Evolutionary conservation across 2,888 invertebrate species (phyloP).

Genomic region (Odontocolon sp.): DNA sequence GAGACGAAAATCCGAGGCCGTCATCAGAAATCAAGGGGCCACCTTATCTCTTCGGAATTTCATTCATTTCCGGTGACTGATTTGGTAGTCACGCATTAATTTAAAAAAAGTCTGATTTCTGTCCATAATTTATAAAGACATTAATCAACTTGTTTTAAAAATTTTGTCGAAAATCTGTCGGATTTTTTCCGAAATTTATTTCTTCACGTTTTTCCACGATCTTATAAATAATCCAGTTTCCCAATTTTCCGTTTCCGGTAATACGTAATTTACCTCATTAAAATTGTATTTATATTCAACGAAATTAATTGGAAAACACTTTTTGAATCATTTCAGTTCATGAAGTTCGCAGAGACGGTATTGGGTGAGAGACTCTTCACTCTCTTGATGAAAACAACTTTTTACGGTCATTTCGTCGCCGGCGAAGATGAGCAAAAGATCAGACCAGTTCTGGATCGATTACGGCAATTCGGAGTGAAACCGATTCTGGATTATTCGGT

Average conservation of each 20-base stretch:
- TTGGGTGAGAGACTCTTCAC: slow-evolving; percentile 93
- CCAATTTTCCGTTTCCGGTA: no score
- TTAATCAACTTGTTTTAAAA: no score
- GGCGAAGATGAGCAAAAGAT: slow-evolving; percentile 96
- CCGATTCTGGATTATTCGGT: slow-evolving; percentile 99
- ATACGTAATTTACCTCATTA: neutral
- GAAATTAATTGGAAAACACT: neutral
- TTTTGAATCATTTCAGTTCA: slow-evolving; percentile 84
- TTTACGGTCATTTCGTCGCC: slow-evolving; percentile 99
- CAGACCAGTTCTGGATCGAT: slow-evolving; percentile 90
- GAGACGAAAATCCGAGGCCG: neutral
- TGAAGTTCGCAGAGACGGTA: slow-evolving; percentile 89
- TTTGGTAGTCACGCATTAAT: slow-evolving; percentile 46
- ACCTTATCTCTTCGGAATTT: slow-evolving; percentile 29
- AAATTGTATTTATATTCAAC: neutral
- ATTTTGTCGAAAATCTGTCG: no score
- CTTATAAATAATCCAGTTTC: no score
- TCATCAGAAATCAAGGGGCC: neutral
- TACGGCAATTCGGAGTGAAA: slow-evolving; percentile 98
- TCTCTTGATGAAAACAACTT: slow-evolving; percentile 94
- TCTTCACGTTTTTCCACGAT: no score
- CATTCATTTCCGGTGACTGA: slow-evolving; percentile 46
- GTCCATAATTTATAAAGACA: neutral
- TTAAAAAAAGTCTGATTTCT: slow-evolving; percentile 24
- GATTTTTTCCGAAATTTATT: no score